Percentiles rank a stretch among this genome's conserved stretches.
These are phyloP conservation scores for Cranoglanis bouderius DNA, from an alignment of 2,113 vertebrate genomes.

Conservation along the genomic window DNA sequence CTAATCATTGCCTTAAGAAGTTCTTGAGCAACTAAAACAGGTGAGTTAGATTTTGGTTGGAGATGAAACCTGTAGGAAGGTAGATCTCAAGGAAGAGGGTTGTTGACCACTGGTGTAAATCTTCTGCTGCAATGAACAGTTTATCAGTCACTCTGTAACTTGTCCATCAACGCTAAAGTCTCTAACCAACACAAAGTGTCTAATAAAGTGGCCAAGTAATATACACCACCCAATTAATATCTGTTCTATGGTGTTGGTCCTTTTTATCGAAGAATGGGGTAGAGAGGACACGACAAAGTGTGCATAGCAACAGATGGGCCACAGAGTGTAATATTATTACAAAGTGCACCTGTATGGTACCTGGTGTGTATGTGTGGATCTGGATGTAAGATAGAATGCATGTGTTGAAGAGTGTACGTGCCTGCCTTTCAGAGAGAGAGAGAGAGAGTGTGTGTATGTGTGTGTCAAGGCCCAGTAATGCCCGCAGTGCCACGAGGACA, in stretches of 20 bases:
- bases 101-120: background rate
- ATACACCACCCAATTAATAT: background rate
- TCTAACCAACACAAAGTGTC: background rate
- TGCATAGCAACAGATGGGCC: conserved; percentile 4
- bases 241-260: background rate
- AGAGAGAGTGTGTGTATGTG: conserved; percentile 39
- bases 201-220: background rate
- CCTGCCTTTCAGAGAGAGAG: background rate
- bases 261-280: background rate
- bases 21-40: too few species aligned
- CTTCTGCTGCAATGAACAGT: background rate
- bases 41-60: too few species aligned
- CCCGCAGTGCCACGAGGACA: conserved; percentile 69
- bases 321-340: conserved; percentile 10
- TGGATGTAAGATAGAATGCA: background rate
- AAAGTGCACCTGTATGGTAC: background rate
- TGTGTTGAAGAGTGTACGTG: background rate
- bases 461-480: conserved; percentile 64
- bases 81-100: too few species aligned
- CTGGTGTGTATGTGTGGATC: background rate
- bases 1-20: too few species aligned
- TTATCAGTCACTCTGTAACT: background rate
- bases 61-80: too few species aligned
- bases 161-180: background rate
- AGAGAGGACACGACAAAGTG: background rate